Conservation (phyloP, 2,797 vertebrate species). For the Trematomus bernacchii region DNA sequence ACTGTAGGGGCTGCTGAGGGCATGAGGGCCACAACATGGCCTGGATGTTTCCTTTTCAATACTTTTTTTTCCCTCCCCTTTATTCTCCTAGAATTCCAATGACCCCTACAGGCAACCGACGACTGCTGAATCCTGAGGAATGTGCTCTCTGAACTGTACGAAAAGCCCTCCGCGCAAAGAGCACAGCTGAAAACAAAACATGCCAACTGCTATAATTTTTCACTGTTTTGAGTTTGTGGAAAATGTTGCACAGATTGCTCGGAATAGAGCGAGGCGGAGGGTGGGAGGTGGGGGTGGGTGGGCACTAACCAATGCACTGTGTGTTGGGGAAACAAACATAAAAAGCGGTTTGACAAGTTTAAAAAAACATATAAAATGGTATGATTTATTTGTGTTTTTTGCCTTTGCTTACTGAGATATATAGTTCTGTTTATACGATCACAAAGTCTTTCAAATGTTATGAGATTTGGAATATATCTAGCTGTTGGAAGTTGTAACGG, state of each 20-base stretch:
- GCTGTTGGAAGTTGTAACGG: no score
- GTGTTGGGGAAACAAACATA: constrained; percentile 15
- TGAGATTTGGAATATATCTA: no score
- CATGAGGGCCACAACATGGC: constrained; percentile 64
- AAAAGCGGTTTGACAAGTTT: constrained; percentile 28
- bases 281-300: neutral
- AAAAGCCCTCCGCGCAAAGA: constrained; percentile 89
- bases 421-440: neutral
- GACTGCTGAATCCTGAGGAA: constrained; percentile 92
- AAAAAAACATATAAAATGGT: constrained; percentile 1
- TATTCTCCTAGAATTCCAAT: constrained; percentile 88
- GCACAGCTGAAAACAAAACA: constrained; percentile 94
- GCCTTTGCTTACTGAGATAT: neutral
- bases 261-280: constrained; percentile 25
- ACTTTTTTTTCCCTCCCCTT: constrained; percentile 68
- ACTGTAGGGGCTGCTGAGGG: constrained; percentile 46
- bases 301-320: constrained; percentile 15
- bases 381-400: neutral
- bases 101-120: constrained; percentile 93
- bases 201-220: constrained; percentile 94
- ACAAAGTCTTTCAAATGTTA: neutral
- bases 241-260: constrained; percentile 83
- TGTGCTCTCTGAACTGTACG: constrained; percentile 98
- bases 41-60: constrained; percentile 70
- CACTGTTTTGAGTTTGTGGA: constrained; percentile 87